Conservation (phyloP, 2,888 invertebrate species). For the Deroplatys truncata region DNA sequence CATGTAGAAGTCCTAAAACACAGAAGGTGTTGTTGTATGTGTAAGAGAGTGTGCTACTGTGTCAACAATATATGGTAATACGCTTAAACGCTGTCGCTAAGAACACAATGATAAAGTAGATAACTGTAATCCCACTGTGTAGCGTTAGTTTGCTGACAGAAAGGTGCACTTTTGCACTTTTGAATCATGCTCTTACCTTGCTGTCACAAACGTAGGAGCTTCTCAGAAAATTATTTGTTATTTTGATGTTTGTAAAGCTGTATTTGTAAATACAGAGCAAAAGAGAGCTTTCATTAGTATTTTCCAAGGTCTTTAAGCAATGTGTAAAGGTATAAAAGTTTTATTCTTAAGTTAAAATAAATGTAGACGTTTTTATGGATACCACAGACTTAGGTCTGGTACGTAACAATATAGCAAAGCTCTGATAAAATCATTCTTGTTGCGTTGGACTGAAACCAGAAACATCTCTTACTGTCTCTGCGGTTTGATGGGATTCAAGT, state of each 20-base stretch:
- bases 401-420: no score
- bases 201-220: background rate
- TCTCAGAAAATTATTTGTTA: background rate
- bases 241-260: background rate
- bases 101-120: background rate
- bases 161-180: background rate
- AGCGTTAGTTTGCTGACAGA: background rate
- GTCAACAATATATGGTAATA: background rate
- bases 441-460: no score
- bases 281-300: background rate
- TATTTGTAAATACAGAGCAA: background rate
- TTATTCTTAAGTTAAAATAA: no score
- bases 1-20: background rate
- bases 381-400: no score
- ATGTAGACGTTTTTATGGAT: no score
- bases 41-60: background rate
- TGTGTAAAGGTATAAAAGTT: no score
- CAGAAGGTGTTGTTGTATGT: background rate
- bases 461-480: no score
- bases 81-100: background rate
- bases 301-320: no score
- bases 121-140: background rate
- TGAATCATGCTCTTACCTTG: no score
- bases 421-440: no score
- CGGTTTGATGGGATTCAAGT: no score